These are phyloP conservation scores for Drosophila yooni DNA, from an alignment of 2,888 invertebrate genomes.

Conservation along the genomic window DNA sequence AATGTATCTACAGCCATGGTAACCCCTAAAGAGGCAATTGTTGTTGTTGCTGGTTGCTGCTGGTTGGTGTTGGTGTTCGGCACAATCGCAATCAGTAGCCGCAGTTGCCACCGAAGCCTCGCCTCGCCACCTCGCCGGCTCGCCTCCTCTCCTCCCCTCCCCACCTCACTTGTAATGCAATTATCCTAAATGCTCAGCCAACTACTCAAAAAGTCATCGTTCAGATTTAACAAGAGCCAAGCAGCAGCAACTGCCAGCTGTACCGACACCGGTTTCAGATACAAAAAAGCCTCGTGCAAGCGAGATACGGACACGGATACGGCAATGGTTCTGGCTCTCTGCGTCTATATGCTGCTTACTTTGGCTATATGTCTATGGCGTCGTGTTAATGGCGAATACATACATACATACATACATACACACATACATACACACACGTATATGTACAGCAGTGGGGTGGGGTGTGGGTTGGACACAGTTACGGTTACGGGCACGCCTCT, in stretches of 20 bases:
- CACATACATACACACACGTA: not conserved
- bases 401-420: constrained; percentile 25
- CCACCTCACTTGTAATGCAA: constrained; percentile 73
- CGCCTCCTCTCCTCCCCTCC: not conserved
- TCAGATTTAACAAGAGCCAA: constrained; percentile 81
- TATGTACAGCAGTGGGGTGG: constrained; percentile 16
- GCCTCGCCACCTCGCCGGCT: not conserved
- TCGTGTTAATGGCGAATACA: constrained; percentile 26
- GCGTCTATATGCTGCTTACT: constrained; percentile 2
- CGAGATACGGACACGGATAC: constrained; percentile 53
- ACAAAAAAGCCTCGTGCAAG: constrained; percentile 47
- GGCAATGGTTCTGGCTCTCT: constrained; percentile 29
- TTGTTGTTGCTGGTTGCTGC: constrained; percentile 7
- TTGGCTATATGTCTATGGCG: constrained; percentile 17
- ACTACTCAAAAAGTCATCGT: constrained; percentile 83
- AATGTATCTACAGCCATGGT: constrained; percentile 40
- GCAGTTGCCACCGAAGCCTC: constrained; percentile 45
- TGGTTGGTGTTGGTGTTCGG: constrained; percentile 21
- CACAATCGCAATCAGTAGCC: constrained; percentile 60
- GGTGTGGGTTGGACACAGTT: constrained; percentile 20
- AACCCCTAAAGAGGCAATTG: constrained; percentile 10
- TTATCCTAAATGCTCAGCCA: constrained; percentile 82
- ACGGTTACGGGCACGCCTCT: constrained; percentile 63
- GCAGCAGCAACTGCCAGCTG: constrained; percentile 59
- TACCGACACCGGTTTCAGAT: constrained; percentile 67